Base-by-base conservation (phyloP, 2,797 vertebrate genomes). In the Falco novaeseelandiae region DNA sequence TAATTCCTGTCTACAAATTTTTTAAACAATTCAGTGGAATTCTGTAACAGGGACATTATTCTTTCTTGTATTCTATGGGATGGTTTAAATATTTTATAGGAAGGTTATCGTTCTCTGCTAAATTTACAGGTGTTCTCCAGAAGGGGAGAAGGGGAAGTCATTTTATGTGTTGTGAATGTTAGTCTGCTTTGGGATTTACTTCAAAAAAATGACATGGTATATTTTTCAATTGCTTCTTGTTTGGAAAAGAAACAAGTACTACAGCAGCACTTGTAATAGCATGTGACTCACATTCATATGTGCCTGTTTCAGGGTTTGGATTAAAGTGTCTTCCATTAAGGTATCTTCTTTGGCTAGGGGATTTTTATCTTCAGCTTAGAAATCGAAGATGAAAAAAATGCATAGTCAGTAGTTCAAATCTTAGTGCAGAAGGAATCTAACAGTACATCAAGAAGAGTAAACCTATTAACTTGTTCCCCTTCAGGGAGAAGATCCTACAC, bases 391-490 rank as follows among this genome's bases (percentile, higher is more conserved):
- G 14, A 84, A 92, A 70, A 89, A 86, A 66, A 92, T 55, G n/a
- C 66, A 73, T 92, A 88, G 71, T 89, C 71, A 63, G 69, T 72
- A 83, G 91, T 72, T 72, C 69, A 90, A 81, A 93, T 74, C 82
- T 42, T 67, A 65, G 34, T 81, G 91, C 76, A 91, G 66, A 96
- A 94, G 72, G 71, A 91, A 96, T 94, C 94, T 93, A 30, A 65
- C 57, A 88, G 82, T 78, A 95, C 89, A 96, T 95, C 89, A 97
- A 96, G 97, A 96, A 94, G 83, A 93, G 83, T 97, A 98, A 97
- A 95, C 72, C 88, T 91, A 87, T 97, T 97, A 97, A 97, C 89
- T 97, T 72, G 14, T 83, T 96, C 72, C 95, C 96, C 95, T 97
- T 96, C 27, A 84, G 93, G 94, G 94, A 44, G 52, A 62, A 90